Base-by-base conservation (phyloP, 2,113 vertebrate genomes). In the Lutjanus erythropterus region DNA sequence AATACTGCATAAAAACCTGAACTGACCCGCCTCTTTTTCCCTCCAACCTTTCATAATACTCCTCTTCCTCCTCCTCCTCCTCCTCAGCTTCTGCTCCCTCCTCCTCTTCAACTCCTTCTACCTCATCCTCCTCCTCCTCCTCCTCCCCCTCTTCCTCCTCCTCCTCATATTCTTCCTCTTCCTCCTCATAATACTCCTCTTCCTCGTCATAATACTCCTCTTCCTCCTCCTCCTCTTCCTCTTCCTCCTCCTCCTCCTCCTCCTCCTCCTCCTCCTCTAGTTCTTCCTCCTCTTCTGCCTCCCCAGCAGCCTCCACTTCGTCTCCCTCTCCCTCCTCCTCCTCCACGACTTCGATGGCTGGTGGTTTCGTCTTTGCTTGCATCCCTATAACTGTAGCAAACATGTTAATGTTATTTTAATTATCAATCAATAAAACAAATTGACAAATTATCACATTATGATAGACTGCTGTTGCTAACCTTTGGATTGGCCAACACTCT, bases 351-450 rank as follows among this genome's bases (percentile, higher is more conserved):
- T 93, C 90, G 31, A 70, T 49, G 2, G 47, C 88, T 60, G 88
- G 80, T 56, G 15, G 56, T 49, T 81, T 81, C 4, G 74, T 68
- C 78, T 87, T 83, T 8, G 66, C 75, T 64, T 93, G 88, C 87
- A 94, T 92, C n/a, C 25, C 89, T 76, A 91, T 21, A 50, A 95
- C 94, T 95, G 35, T 1, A 79, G 72, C 2, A 60, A 53, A 68
- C 37, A 66, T 4, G 12, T 58, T 12, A n/a, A 56, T 1, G 37
- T 62, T 39, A 33, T 19, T 74, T 1, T 23, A 42, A 46, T 21
- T 9, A 56, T 29, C 9, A 16, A 12, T 69, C 14, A 69, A 41
- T 71, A 2, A 21, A 9, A 47, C 19, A 4, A 6, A 18, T 44
- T n/a, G n/a, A n/a, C n/a, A n/a, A n/a, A n/a, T n/a, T n/a, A n/a